phyloP scores from a whole-genome alignment of 2,888 invertebrate species.

The Xestia c-nigrum region DNA sequence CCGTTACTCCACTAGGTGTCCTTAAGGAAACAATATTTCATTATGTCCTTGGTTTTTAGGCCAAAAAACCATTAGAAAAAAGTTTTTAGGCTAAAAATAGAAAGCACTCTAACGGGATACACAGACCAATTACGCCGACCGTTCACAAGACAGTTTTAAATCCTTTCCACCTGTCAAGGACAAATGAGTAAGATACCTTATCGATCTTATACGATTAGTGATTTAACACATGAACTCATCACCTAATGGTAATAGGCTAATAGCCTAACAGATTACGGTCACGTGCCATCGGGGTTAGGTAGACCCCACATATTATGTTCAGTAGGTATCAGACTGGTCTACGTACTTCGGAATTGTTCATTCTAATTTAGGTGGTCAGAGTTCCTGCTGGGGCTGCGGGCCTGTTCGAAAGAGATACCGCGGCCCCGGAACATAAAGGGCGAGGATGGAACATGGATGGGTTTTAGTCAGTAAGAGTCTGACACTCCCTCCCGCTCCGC shows the following conservation, averaged over 20 bases:
- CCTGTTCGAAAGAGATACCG: no score
- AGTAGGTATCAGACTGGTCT: neutral
- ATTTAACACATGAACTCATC: conserved; percentile 22
- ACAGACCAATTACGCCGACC: no score
- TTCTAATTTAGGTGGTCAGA: neutral
- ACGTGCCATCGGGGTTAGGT: conserved; percentile 27
- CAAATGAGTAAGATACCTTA: conserved; percentile 13
- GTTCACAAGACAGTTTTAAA: neutral
- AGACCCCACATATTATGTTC: neutral
- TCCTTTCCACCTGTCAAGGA: conserved; percentile 15
- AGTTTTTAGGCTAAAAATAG: no score
- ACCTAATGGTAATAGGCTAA: conserved; percentile 35
- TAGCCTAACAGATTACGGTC: conserved; percentile 31
- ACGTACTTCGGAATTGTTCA: neutral
- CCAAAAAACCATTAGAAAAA: no score
- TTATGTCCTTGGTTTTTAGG: neutral
- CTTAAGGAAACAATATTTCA: neutral
- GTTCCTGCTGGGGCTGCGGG: no score
- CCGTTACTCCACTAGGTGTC: neutral
- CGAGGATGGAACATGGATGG: no score
- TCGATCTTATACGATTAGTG: conserved; percentile 35
- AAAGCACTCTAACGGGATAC: neutral
- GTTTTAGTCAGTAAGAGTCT: no score
- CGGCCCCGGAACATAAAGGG: no score
- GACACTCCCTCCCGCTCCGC: no score